Base-by-base conservation (phyloP, 2,888 invertebrate genomes). In the Melinaea menophilus region DNA sequence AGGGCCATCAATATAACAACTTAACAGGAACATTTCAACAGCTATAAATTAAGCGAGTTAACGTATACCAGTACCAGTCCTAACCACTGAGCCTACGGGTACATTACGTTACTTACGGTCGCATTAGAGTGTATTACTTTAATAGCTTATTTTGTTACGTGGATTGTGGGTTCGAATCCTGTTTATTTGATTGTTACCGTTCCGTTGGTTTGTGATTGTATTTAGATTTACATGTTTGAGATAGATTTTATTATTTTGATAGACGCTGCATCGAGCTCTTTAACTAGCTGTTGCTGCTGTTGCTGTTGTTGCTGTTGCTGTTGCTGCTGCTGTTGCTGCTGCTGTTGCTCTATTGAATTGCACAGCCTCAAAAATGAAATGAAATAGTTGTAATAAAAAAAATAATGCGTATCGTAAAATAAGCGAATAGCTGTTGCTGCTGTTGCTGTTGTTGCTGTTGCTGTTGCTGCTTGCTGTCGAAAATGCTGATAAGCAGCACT, bases 11-110 rank as follows among this genome's bases (percentile, higher is more conserved):
- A 87, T 88, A 88, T 87, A 86, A 87, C 86, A 86, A 88, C 88
- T 88, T 88, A 87, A 86, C 85, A 83, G 80, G 81, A 81, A 80
- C 82, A 79, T 84, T 88, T 88, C 86, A 86, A 83, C 86, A 79
- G 84, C 82, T 78, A 89, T 90, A 90, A 90, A 90, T 89, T 89
- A 89, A 86, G 82, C 77, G 79, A 82, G 84, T 81, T 88, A 87
- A 88, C 85, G 80, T 79, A 61, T 55, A 61, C 63, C 59, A 64
- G 58, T 57, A 61, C 63, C 59, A 64, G 58, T 57, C 60, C 61
- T 55, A 61, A 68, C 71, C 71, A 65, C 71, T 67, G 67, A 61
- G 71, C 73, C 73, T 63, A 54, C 63, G 73, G 72, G 72, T 65
- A 57, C 67, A 65, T 62, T 67, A 66, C 60, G 59, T 61, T 56